A percentile compares a stretch with the other conserved stretches of the same genome.
Evolutionary conservation across 2,113 vertebrate species (phyloP).

Genomic region (Eptesicus fuscus): DNA sequence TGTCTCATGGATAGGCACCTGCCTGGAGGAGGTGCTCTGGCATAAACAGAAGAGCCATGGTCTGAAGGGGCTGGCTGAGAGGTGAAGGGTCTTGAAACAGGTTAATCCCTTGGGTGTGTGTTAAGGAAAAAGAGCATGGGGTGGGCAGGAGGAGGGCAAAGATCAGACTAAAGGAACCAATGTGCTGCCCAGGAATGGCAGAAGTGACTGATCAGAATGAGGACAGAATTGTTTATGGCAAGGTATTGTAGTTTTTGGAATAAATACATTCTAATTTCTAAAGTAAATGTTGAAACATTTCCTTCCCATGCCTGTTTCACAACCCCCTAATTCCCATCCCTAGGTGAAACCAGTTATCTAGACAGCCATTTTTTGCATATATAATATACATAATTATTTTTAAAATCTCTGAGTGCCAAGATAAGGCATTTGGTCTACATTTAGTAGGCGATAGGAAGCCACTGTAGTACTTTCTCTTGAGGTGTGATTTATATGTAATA

Average conservation of each 20-base stretch:
- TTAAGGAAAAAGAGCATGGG: not conserved
- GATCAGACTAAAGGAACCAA: not conserved
- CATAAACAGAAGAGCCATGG: too few relatives aligned
- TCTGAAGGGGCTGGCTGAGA: too few relatives aligned
- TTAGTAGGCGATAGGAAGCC: not conserved
- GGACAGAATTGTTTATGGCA: not conserved
- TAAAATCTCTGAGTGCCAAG: not conserved
- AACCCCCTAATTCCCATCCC: not conserved
- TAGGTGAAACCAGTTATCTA: not conserved
- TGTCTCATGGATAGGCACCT: too few relatives aligned
- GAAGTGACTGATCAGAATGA: not conserved
- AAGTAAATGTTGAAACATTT: not conserved
- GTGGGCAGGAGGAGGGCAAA: not conserved
- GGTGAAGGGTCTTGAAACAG: not conserved
- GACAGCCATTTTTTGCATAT: not conserved
- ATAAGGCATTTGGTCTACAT: not conserved
- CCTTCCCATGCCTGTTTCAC: not conserved
- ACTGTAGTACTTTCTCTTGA: not conserved
- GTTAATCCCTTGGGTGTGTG: too few relatives aligned
- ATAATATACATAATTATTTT: not conserved
- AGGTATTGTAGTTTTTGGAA: not conserved
- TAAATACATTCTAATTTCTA: not conserved
- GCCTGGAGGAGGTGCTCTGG: too few relatives aligned
- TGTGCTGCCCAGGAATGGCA: not conserved
- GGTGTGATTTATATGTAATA: not conserved